phyloP scores from a whole-genome alignment of 2,797 vertebrate genomes.

The Amblyopsis hoosieri region DNA sequence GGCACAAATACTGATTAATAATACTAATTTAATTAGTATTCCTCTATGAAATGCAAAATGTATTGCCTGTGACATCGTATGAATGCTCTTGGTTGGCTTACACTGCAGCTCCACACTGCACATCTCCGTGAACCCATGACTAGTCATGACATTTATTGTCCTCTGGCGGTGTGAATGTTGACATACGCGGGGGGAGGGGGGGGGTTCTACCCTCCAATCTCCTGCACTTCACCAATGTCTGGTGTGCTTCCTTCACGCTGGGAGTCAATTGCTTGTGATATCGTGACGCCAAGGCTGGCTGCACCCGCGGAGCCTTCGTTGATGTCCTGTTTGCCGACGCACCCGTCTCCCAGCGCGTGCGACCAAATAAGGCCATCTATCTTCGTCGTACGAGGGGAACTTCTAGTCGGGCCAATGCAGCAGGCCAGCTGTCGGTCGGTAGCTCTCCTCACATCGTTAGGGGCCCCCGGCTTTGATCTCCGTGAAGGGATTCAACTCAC shows the following conservation, averaged over 20 bases:
- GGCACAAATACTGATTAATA: neutral
- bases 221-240: neutral
- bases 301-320: conserved; percentile 15
- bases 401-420: conserved; percentile 44
- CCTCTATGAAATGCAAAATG: neutral
- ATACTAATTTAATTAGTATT: neutral
- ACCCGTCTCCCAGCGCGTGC: conserved; percentile 20
- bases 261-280: conserved; percentile 8
- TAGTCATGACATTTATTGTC: neutral
- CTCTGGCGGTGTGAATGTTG: neutral
- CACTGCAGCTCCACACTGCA: neutral
- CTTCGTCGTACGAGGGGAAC: conserved; percentile 40
- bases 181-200: neutral
- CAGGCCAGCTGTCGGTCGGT: conserved; percentile 25
- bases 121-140: neutral
- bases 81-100: neutral
- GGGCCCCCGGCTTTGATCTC: conserved; percentile 58
- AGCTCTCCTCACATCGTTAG: conserved; percentile 39
- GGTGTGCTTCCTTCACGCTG: neutral
- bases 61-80: conserved; percentile 2
- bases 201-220: neutral
- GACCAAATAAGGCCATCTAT: conserved; percentile 46
- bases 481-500: conserved; percentile 45
- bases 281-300: conserved; percentile 17
- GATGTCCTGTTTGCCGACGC: conserved; percentile 41